These are phyloP conservation scores for Pagrus major DNA, from an alignment of 2,113 vertebrate genomes.

Conservation along the genomic window DNA sequence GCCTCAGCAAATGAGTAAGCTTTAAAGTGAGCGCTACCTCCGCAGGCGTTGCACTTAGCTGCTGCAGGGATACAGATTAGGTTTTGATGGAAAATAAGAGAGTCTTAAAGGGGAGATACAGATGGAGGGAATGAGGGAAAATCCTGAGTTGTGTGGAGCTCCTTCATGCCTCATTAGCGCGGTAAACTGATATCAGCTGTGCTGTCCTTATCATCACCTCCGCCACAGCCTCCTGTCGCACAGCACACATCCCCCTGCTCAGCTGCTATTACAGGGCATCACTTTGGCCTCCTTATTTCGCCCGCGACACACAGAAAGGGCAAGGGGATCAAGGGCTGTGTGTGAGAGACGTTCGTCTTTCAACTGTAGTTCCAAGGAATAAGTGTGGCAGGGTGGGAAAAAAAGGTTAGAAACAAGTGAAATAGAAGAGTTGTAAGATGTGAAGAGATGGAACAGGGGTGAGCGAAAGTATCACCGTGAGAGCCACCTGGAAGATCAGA, in stretches of 20 bases:
- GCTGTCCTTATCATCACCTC: conserved; percentile 48
- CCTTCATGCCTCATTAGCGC: conserved; percentile 68
- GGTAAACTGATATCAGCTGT: conserved; percentile 56
- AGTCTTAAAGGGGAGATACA: conserved; percentile 16
- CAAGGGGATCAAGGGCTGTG: background rate
- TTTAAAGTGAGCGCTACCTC: background rate
- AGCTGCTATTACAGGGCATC: conserved; percentile 30
- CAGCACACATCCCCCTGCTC: background rate
- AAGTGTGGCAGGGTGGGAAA: background rate
- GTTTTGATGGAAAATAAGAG: background rate
- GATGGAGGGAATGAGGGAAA: conserved; percentile 14
- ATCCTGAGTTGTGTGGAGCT: conserved; percentile 26
- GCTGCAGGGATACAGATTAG: conserved; percentile 16
- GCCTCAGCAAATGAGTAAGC: background rate
- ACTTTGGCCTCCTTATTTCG: conserved; percentile 21
- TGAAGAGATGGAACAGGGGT: conserved; percentile 36
- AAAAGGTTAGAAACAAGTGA: background rate
- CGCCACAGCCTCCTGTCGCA: conserved; percentile 3
- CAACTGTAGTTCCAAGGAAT: background rate
- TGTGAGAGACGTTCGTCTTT: background rate
- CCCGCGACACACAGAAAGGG: background rate
- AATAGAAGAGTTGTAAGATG: conserved; percentile 21
- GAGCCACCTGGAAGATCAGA: conserved; percentile 54
- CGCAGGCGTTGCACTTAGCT: background rate
- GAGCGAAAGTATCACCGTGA: conserved; percentile 61